Conservation (phyloP, 2,113 vertebrate genomes). For the Addax nasomaculatus region DNA sequence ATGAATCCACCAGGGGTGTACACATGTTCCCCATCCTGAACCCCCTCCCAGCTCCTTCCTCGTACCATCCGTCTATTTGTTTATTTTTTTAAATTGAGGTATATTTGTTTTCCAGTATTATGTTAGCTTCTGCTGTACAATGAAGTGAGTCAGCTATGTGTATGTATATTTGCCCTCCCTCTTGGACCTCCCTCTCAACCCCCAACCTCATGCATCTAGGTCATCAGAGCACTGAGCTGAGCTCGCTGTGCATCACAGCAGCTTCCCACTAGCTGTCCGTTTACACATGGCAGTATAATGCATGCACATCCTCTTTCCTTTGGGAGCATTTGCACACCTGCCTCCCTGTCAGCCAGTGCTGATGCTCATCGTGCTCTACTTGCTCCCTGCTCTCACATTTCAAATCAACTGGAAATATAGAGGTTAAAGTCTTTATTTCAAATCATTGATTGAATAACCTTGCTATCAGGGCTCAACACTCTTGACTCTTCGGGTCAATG, state of each 20-base stretch:
- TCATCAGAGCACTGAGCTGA: not conserved
- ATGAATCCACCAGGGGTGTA: no score
- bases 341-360: not conserved
- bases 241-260: not conserved
- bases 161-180: not conserved
- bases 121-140: not conserved
- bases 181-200: not conserved
- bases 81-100: not conserved
- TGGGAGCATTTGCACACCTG: no score
- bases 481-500: not conserved
- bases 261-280: not conserved
- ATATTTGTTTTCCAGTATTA: not conserved
- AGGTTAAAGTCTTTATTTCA: not conserved
- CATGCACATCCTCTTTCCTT: rapidly evolving
- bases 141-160: not conserved
- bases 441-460: not conserved
- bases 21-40: no score
- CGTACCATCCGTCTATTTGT: not conserved
- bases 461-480: not conserved
- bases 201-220: not conserved
- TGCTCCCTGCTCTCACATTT: not conserved
- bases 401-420: not conserved
- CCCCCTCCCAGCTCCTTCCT: no score
- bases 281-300: not conserved
- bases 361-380: not conserved